phyloP scores from a whole-genome alignment of 1,140 invertebrate genomes.

The Hydropsyche tenuis region DNA sequence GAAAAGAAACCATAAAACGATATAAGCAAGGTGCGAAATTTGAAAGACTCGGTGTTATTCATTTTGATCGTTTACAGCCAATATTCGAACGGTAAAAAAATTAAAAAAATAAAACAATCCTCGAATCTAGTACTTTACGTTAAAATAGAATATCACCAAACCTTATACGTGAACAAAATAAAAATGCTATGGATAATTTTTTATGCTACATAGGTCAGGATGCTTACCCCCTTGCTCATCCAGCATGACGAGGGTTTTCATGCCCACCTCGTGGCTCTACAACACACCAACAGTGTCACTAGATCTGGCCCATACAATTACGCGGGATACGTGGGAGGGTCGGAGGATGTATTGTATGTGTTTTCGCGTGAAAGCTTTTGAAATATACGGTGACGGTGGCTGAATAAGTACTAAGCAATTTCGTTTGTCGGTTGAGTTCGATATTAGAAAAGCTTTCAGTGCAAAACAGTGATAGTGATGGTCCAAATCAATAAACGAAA shows the following conservation, averaged over 20 bases:
- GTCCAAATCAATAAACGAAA: not conserved
- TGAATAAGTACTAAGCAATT: too few species aligned
- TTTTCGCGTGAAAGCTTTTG: slow-evolving; percentile 4
- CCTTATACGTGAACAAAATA: not conserved
- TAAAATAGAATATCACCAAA: slow-evolving; percentile 29
- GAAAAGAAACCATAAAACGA: not conserved
- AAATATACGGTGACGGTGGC: not conserved
- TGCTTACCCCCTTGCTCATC: slow-evolving; percentile 94
- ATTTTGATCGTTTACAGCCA: not conserved
- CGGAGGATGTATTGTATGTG: slow-evolving; percentile 11
- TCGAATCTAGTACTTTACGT: too few species aligned
- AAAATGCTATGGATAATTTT: slow-evolving; percentile 18
- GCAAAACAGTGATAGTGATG: not conserved
- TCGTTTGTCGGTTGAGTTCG: too few species aligned
- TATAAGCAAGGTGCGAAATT: slow-evolving; percentile 10
- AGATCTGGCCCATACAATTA: slow-evolving; percentile 41
- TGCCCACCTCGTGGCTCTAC: slow-evolving; percentile 93
- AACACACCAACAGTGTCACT: slow-evolving; percentile 67
- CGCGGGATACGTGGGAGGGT: slow-evolving; percentile 21
- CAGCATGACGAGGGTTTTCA: slow-evolving; percentile 94
- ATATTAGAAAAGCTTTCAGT: not conserved
- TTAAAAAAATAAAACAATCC: too few species aligned
- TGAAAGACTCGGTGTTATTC: not conserved
- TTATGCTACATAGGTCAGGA: slow-evolving; percentile 57
- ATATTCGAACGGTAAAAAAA: too few species aligned